phyloP scores from a whole-genome alignment of 2,113 vertebrate genomes.

The Orycteropus afer region DNA sequence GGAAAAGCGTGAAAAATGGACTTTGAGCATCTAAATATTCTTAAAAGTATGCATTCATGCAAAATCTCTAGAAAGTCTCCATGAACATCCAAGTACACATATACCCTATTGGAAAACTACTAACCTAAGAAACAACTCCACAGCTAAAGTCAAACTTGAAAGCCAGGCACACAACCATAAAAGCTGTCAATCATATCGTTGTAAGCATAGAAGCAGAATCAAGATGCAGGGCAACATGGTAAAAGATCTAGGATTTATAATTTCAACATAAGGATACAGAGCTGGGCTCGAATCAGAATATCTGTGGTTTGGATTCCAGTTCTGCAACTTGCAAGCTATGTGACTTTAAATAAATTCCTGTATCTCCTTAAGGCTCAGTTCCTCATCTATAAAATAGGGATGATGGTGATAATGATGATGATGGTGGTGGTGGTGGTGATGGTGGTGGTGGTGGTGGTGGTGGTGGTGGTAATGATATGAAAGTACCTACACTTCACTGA shows the following conservation, averaged over 20 bases:
- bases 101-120: not conserved
- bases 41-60: not conserved
- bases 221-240: not conserved
- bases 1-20: not conserved
- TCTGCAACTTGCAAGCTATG: not conserved
- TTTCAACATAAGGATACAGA: not conserved
- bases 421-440: not conserved
- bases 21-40: not conserved
- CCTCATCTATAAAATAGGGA: too few relatives aligned
- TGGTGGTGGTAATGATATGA: not conserved
- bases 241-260: not conserved
- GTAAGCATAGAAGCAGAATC: not conserved
- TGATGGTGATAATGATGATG: not conserved
- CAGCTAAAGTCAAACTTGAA: not conserved
- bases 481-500: not conserved
- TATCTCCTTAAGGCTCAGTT: not conserved
- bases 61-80: conserved; percentile 1
- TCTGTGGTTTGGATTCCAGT: too few relatives aligned
- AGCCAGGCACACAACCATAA: not conserved
- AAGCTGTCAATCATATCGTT: not conserved
- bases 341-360: not conserved
- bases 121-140: conserved; percentile 11
- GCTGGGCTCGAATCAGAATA: not conserved
- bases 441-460: too few relatives aligned
- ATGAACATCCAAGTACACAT: not conserved